phyloP scores from a whole-genome alignment of 2,797 vertebrate genomes.

The Podarcis siculus region DNA sequence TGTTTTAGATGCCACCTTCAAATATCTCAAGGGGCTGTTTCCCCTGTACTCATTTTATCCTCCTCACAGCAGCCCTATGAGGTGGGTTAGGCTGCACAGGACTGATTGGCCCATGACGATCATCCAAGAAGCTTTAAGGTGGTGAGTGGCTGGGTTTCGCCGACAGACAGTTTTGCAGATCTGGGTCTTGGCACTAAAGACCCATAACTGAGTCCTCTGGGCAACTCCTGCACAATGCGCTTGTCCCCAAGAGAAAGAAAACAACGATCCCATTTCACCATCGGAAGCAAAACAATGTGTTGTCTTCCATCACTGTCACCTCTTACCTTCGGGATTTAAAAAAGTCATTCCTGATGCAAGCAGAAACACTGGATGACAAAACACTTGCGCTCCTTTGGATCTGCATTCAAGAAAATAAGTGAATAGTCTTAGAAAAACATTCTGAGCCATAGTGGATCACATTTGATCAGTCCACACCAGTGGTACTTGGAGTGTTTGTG shows the following conservation, averaged over 20 bases:
- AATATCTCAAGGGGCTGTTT: too few species aligned
- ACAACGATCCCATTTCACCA: constrained; percentile 58
- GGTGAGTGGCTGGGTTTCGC: too few species aligned
- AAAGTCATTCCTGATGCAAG: constrained; percentile 70
- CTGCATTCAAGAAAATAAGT: constrained; percentile 75
- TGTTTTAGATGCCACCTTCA: too few species aligned
- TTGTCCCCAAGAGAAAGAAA: background rate
- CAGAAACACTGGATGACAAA: constrained; percentile 46
- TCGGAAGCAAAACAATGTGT: constrained; percentile 27
- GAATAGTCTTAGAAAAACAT: constrained; percentile 81
- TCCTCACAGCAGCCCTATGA: too few species aligned
- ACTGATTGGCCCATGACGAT: too few species aligned
- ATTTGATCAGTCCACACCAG: constrained; percentile 77
- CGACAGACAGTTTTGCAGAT: too few species aligned
- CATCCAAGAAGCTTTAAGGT: too few species aligned
- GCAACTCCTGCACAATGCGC: too few species aligned
- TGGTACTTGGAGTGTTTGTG: constrained; percentile 65
- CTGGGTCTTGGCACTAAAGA: too few species aligned
- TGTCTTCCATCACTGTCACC: background rate
- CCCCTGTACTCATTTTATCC: too few species aligned
- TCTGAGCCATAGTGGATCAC: constrained; percentile 77
- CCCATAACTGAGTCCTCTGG: too few species aligned
- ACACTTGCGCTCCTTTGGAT: constrained; percentile 68
- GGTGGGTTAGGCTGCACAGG: too few species aligned
- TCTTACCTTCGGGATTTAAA: constrained; percentile 26